Evolutionary conservation across 2,888 invertebrate species (phyloP).

Genomic region (Dysmachus trigonus): DNA sequence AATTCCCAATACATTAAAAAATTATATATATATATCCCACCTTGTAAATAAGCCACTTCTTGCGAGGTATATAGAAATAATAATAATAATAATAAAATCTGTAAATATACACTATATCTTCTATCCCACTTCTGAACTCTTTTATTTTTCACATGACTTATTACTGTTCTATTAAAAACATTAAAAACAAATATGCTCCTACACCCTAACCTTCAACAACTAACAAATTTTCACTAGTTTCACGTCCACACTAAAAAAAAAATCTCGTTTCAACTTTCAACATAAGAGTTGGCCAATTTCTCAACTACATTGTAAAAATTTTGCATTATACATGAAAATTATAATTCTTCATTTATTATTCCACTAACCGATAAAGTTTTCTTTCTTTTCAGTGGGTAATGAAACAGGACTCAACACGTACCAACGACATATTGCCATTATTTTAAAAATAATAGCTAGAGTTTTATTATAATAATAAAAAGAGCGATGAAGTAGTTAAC

Average conservation of each 20-base stretch:
- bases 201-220: neutral
- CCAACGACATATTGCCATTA: constrained; percentile 61
- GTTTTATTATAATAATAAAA: constrained; percentile 45
- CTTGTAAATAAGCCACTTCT: neutral
- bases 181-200: neutral
- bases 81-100: neutral
- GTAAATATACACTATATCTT: neutral
- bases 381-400: constrained; percentile 47
- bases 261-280: constrained; percentile 29
- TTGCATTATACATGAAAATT: neutral
- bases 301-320: neutral
- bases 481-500: constrained; percentile 43
- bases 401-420: constrained; percentile 43
- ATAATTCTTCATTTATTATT: neutral
- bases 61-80: constrained; percentile 22
- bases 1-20: neutral
- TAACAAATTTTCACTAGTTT: neutral
- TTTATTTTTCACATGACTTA: neutral
- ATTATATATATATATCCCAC: too few species aligned
- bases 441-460: constrained; percentile 51
- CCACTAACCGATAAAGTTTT: neutral
- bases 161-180: constrained; percentile 20
- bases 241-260: constrained; percentile 17
- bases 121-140: neutral
- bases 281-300: neutral